phyloP scores from a whole-genome alignment of 2,888 invertebrate genomes.

The Ptilodon capucinus region DNA sequence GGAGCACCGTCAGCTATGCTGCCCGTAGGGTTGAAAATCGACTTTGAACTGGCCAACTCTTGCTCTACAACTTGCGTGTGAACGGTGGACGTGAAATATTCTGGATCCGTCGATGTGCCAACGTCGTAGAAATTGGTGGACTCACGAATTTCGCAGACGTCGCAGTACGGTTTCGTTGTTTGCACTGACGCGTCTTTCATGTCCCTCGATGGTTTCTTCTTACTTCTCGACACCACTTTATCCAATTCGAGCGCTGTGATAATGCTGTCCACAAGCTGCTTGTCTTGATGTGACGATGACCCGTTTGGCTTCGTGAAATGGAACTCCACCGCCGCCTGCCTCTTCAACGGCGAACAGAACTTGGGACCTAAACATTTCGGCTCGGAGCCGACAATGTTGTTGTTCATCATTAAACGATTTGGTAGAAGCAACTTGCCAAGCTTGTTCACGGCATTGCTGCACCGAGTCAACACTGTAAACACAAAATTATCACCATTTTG shows the following conservation, averaged over 20 bases:
- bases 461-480: conserved; percentile 72
- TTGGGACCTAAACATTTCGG: conserved; percentile 51
- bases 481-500: conserved; percentile 45
- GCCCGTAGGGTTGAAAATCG: conserved; percentile 67
- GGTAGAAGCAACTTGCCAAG: conserved; percentile 59
- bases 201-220: conserved; percentile 51
- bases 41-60: conserved; percentile 65
- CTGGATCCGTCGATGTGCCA: conserved; percentile 51
- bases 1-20: conserved; percentile 56
- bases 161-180: conserved; percentile 64
- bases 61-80: conserved; percentile 75
- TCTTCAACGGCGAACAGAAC: conserved; percentile 72
- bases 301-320: conserved; percentile 56
- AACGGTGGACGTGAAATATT: conserved; percentile 54
- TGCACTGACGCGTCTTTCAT: conserved; percentile 68
- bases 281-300: conserved; percentile 55
- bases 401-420: conserved; percentile 59
- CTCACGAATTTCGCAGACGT: conserved; percentile 69
- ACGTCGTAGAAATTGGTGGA: conserved; percentile 43
- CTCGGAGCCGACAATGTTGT: conserved; percentile 43
- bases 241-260: conserved; percentile 59
- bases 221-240: conserved; percentile 54
- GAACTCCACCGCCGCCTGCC: conserved; percentile 60
- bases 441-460: conserved; percentile 58
- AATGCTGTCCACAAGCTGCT: conserved; percentile 66